phyloP scores from a whole-genome alignment of 2,113 vertebrate genomes.

The Myrmecobius fasciatus region DNA sequence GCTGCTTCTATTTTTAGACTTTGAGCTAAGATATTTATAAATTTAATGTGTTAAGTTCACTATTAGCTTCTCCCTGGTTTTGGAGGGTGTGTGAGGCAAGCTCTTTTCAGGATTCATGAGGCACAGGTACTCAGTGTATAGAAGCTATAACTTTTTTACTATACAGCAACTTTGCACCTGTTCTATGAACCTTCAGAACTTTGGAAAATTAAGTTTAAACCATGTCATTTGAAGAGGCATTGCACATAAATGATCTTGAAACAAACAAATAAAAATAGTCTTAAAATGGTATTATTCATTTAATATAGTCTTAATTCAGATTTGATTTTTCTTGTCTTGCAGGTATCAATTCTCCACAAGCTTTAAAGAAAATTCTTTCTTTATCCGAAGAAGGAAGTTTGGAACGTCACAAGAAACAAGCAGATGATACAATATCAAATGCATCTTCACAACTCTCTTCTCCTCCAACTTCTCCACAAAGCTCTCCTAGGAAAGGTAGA shows the following conservation, averaged over 20 bases:
- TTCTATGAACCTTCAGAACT: not conserved
- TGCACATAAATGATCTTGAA: not conserved
- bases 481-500: slow-evolving; percentile 97
- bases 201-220: not conserved
- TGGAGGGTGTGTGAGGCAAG: no score
- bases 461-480: slow-evolving; percentile 96
- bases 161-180: not conserved
- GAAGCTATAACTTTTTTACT: no score
- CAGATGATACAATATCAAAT: slow-evolving; percentile 93
- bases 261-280: not conserved
- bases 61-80: no score
- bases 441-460: slow-evolving; percentile 94
- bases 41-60: no score
- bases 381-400: slow-evolving; percentile 94
- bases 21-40: not conserved
- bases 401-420: slow-evolving; percentile 91
- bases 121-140: no score
- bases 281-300: not conserved
- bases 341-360: slow-evolving; percentile 98
- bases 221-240: not conserved
- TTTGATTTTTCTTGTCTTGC: slow-evolving; percentile 53
- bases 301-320: not conserved
- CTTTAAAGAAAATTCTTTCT: slow-evolving; percentile 98
- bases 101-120: no score
- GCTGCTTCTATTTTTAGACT: not conserved